Percentiles rank a stretch among this genome's conserved stretches.
These are phyloP conservation scores for Anneissia japonica DNA, from an alignment of 35 echinoderm and acorn worm genomes.

Conservation along the genomic window DNA sequence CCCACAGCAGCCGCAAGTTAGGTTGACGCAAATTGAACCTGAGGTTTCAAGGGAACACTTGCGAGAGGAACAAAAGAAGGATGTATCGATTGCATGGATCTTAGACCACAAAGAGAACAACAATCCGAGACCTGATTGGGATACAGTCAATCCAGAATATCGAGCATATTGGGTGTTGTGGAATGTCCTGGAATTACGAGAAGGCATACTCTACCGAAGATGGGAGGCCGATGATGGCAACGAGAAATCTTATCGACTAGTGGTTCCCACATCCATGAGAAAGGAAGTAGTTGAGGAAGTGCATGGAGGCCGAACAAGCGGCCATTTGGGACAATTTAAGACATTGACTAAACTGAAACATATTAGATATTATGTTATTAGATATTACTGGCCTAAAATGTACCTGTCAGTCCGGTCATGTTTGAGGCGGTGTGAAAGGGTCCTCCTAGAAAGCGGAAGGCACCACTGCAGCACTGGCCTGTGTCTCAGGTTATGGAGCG, in stretches of 20 bases:
- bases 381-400: not conserved
- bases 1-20: too few relatives aligned
- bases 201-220: not conserved
- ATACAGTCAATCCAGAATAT: too few relatives aligned
- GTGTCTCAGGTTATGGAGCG: conserved; percentile 48
- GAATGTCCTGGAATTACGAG: not conserved
- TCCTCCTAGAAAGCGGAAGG: not conserved
- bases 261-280: conserved; percentile 16
- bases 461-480: not conserved
- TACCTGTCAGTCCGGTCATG: not conserved
- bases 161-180: not conserved
- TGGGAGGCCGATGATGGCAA: conserved; percentile 57
- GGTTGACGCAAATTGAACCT: too few relatives aligned
- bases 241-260: not conserved
- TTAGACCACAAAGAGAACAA: too few relatives aligned
- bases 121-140: too few relatives aligned
- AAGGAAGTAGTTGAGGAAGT: not conserved
- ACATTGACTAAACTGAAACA: not conserved
- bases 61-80: too few relatives aligned
- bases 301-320: not conserved
- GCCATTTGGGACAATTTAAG: not conserved
- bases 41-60: too few relatives aligned
- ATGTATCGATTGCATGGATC: too few relatives aligned
- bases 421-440: not conserved
- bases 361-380: too few relatives aligned